Evolutionary conservation across 2,888 invertebrate genomes (phyloP).

Genomic region (Carcina quercana): DNA sequence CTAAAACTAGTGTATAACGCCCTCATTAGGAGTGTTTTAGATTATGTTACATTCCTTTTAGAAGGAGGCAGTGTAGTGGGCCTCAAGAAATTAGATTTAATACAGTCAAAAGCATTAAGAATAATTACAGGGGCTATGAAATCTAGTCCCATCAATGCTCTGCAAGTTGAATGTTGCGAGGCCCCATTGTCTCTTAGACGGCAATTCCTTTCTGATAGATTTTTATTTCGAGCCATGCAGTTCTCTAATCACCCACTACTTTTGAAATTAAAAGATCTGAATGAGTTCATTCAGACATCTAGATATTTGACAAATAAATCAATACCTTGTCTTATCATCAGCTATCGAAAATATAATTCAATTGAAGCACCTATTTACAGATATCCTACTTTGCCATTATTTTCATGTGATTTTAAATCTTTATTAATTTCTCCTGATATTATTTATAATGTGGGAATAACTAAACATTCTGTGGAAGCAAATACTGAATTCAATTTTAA

Average conservation of each 20-base stretch:
- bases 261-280: background rate
- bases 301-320: background rate
- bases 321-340: background rate
- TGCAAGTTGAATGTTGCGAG: conserved; percentile 9
- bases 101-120: conserved; percentile 19
- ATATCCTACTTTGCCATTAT: too few species aligned
- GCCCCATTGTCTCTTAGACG: conserved; percentile 5
- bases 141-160: conserved; percentile 17
- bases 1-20: conserved; percentile 18
- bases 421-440: too few species aligned
- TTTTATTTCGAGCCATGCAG: background rate
- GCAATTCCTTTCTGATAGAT: conserved; percentile 7
- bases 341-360: background rate
- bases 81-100: conserved; percentile 6
- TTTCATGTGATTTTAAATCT: too few species aligned
- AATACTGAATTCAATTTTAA: background rate
- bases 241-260: background rate
- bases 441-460: too few species aligned
- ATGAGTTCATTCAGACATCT: background rate
- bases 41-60: conserved; percentile 17
- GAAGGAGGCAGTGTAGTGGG: conserved; percentile 14
- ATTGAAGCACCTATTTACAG: conserved; percentile 2
- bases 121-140: conserved; percentile 20
- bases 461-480: too few species aligned
- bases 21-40: conserved; percentile 17